Evolutionary conservation across 2,113 vertebrate species (phyloP), one percentile per base, ranked within the genome.

Genomic region (Malurus cyaneus): DNA sequence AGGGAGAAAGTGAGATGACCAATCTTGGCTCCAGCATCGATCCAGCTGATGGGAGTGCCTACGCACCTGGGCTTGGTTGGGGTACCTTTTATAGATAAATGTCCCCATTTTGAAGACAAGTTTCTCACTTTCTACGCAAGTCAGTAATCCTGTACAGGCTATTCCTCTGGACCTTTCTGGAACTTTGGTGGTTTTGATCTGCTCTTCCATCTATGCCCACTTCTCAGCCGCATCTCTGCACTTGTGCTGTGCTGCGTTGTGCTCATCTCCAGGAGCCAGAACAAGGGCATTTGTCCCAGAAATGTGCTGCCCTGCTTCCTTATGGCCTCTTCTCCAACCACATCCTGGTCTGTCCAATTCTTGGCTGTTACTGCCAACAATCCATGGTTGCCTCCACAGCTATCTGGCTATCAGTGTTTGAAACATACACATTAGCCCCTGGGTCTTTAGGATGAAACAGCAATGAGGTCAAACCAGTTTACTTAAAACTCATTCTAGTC

Each of bases 241-340:
- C 24, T 71, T n/a, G 8, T 15, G 12, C 34, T 34, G 10, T n/a
- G 56, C 56, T 49, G 26, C 29, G 17, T 39, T 25, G 14, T 52
- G 21, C n/a, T 52, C 39, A 12, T 39, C 19, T 71, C 24, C 34
- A 62, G 41, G 10, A 79, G 16, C 41, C 41, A 49, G n/a, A 71
- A 56, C 16, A 20, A n/a, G 65, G 24, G 47, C 0, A 0, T 62
- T 62, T 79, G 49, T 62, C n/a, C 28, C 49, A 49, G 49, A 31
- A 41, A 25, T 3, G 6, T 25, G 72, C 62, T 60, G 21, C 32
- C 24, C 56, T 47, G 6, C 23, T 10, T 70, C 64, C 28, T 39
- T 32, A 6, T 17, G 18, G 28, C 56, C 28, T 36, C n/a, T 78
- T 24, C 64, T 70, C 10, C 41, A 32, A 62, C 14, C 21, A 60